Evolutionary conservation across 2,888 invertebrate genomes (phyloP).

Genomic region (Eupsilia transversa): DNA sequence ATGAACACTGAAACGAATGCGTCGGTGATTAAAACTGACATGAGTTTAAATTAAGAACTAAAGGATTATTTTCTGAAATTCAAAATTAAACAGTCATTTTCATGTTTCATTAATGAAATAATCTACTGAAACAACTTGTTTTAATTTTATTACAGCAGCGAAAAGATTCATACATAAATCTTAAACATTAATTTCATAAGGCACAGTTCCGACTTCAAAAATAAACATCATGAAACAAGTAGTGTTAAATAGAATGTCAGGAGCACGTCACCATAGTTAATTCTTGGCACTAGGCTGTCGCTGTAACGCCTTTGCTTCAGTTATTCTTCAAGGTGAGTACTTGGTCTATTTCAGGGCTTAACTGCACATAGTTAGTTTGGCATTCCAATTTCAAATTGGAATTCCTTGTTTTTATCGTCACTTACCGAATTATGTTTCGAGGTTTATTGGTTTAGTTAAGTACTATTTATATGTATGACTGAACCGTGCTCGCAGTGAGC

Average conservation of each 20-base stretch:
- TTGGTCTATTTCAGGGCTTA: slow-evolving; percentile 33
- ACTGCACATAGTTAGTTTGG: slow-evolving; percentile 43
- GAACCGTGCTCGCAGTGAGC: no score
- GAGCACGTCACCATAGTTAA: slow-evolving; percentile 27
- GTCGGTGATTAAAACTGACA: not conserved
- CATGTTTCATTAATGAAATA: no score
- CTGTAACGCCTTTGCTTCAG: slow-evolving; percentile 21
- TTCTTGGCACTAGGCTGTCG: slow-evolving; percentile 35
- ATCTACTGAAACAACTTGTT: not conserved
- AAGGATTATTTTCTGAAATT: not conserved
- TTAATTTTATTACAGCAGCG: not conserved
- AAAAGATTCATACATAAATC: not conserved
- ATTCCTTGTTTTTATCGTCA: slow-evolving; percentile 39
- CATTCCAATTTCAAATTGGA: slow-evolving; percentile 50
- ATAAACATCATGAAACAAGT: slow-evolving; percentile 11
- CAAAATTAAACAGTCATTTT: not conserved
- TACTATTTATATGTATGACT: not conserved
- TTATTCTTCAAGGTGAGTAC: slow-evolving; percentile 26
- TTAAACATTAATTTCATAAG: slow-evolving; percentile 1
- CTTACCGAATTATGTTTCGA: slow-evolving; percentile 44
- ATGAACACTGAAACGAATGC: slow-evolving; percentile 7
- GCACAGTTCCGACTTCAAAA: not conserved
- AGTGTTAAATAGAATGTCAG: slow-evolving; percentile 22
- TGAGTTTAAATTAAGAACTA: slow-evolving; percentile 15
- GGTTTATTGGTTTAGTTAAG: not conserved